Evolutionary conservation across 2,797 vertebrate species (phyloP), one percentile per base, ranked within the genome.

Genomic region (Fistularia commersonii): DNA sequence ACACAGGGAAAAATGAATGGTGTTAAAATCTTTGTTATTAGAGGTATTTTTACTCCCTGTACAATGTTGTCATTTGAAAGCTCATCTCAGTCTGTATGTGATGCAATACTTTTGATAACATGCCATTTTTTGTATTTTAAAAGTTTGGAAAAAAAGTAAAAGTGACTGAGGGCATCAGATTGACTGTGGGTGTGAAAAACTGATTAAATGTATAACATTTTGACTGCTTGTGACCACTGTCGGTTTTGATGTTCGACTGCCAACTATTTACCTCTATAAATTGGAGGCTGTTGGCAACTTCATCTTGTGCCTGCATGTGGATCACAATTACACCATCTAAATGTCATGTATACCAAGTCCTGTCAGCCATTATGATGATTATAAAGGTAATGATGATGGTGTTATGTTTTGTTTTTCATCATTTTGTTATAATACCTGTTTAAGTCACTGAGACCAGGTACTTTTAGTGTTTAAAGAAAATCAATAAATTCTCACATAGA

Each of bases 61-160:
- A 6, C 66, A 33, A 66, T 37, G 14, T 61, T 32, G 8, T 42
- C 52, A 41, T 23, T 23, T 23, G 23, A 65, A 51, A 37, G 51
- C 69, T 72, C 45, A 72, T 76, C 64, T 72, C 53, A 33, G 53
- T 68, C 60, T 69, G 57, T 69, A 77, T 76, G 62, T 62, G 45
- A 77, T 74, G 73, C 74, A 76, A 79, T 83, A 80, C 68, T 80
- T 85, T 85, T 80, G 65, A 74, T 74, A 69, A 47, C 42, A 63
- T 52, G 51, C 64, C 58, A 53, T 23, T 59, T 68, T 79, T 80
- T 67, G 44, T 78, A 76, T 71, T 47, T 67, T 49, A 64, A 23
- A 38, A 43, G 51, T 54, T 38, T 39, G 50, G 12, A 58, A 67
- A 62, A 48, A 46, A 67, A n/a, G 39, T n/a, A 38, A 40, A 40